Base-by-base conservation (phyloP, 2,888 invertebrate genomes). In the Leuctra nigra region DNA sequence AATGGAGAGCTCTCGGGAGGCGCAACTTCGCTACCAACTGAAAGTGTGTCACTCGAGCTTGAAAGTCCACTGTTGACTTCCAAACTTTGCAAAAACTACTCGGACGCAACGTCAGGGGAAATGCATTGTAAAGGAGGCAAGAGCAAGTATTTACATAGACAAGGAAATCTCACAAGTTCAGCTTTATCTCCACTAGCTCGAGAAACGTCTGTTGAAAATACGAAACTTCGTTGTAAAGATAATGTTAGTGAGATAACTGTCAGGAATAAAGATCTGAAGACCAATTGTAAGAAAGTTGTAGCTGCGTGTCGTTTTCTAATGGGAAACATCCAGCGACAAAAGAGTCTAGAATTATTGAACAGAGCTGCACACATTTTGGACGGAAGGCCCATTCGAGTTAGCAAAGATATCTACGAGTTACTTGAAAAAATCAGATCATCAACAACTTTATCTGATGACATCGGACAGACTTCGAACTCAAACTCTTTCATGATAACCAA, bases 241-340 rank as follows among this genome's bases (percentile, higher is more conserved):
- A 29, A n/a, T n/a, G n/a, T 1, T 2, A 35, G 18, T 33, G 33
- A 6, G 11, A 16, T 18, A 16, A 13, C 33, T 11, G 33, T 22
- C 35, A 4, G 36, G 44, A 9, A 35, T 60, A n/a, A 23, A 1
- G 47, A 44, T 11, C 39, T 46, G n/a, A 13, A 46, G n/a, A 6
- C 24, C 2, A n/a, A 20, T 1, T 16, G 33, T 13, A 41, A 52
- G 25, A 23, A 25, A 23, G 29, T 47, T 9, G 46, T 61, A 14
- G 22, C 35, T 13, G 20, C 57, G 2, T 61, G 61, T 25, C 53
- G 57, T 16, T 56, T 61, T 36, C n/a, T 61, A 2, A 22, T 57
- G 4, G 48, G 33, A 14, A 44, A 57, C 16, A 55, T 53, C 29
- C 35, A 56, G 2, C 46, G 44, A 16, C 53, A 57, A 6, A 41